Evolutionary conservation across 2,888 invertebrate species (phyloP).

Genomic region (Dicycla oo): DNA sequence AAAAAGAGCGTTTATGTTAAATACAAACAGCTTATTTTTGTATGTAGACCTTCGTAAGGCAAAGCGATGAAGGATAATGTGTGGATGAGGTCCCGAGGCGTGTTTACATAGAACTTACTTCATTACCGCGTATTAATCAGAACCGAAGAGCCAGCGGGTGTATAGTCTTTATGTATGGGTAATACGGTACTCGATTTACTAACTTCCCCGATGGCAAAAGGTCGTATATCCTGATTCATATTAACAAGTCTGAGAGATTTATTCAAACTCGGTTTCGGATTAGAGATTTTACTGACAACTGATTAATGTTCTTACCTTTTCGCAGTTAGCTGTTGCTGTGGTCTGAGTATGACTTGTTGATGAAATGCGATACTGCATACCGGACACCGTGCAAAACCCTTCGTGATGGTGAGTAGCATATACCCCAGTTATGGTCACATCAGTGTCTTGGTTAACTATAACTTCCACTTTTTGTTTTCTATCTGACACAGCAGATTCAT

Average conservation of each 20-base stretch:
- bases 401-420: slow-evolving; percentile 96
- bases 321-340: slow-evolving; percentile 95
- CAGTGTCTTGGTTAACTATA: slow-evolving; percentile 96
- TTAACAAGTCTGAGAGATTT: slow-evolving; percentile 47
- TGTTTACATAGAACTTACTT: slow-evolving; percentile 89
- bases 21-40: slow-evolving; percentile 78
- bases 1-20: slow-evolving; percentile 69
- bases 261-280: slow-evolving; percentile 9
- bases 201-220: slow-evolving; percentile 66
- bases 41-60: slow-evolving; percentile 67
- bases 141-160: slow-evolving; percentile 78
- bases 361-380: slow-evolving; percentile 96
- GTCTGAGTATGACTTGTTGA: slow-evolving; percentile 96
- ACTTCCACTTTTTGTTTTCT: slow-evolving; percentile 93
- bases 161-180: slow-evolving; percentile 75
- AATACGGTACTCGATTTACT: slow-evolving; percentile 75
- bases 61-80: slow-evolving; percentile 82
- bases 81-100: slow-evolving; percentile 81
- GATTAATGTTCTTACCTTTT: slow-evolving; percentile 86
- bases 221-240: slow-evolving; percentile 33
- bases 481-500: slow-evolving; percentile 78
- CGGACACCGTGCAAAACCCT: slow-evolving; percentile 95
- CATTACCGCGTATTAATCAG: slow-evolving; percentile 87
- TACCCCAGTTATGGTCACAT: slow-evolving; percentile 96
- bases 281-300: slow-evolving; percentile 19